Evolutionary conservation across 2,113 vertebrate genomes (phyloP).

Genomic region (Elephantulus edwardii): DNA sequence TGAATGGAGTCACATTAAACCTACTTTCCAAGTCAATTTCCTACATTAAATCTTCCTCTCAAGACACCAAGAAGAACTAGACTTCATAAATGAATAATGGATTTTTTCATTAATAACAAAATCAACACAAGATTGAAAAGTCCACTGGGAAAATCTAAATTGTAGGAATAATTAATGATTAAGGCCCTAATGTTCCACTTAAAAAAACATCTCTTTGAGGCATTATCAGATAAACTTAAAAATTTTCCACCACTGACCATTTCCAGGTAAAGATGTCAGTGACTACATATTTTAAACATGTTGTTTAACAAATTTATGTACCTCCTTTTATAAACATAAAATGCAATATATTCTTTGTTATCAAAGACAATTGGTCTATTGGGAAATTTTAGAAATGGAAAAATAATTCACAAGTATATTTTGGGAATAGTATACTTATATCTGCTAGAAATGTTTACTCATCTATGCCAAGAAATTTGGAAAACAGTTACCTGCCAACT

Average conservation of each 20-base stretch:
- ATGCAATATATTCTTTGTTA: constrained; percentile 68
- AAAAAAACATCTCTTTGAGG: constrained; percentile 70
- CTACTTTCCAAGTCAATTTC: constrained; percentile 46
- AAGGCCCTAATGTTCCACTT: constrained; percentile 59
- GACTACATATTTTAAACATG: constrained; percentile 73
- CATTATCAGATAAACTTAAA: constrained; percentile 70
- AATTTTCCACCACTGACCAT: constrained; percentile 59
- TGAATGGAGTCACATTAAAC: not conserved
- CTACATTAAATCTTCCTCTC: constrained; percentile 51
- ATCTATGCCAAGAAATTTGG: not conserved
- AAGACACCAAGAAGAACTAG: constrained; percentile 66
- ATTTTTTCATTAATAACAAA: constrained; percentile 58
- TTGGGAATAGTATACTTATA: not conserved
- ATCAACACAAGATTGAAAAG: constrained; percentile 56
- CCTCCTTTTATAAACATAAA: constrained; percentile 70
- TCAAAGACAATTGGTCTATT: constrained; percentile 65
- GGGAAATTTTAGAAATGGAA: constrained; percentile 62
- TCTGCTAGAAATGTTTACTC: not conserved
- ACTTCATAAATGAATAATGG: constrained; percentile 53
- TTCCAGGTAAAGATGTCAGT: constrained; percentile 72
- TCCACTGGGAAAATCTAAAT: constrained; percentile 62
- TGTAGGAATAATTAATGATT: constrained; percentile 73
- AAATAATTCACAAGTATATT: constrained; percentile 60
- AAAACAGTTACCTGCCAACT: not conserved
- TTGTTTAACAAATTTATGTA: constrained; percentile 67